A percentile compares a stretch with the other conserved stretches of the same genome.
Evolutionary conservation across 2,797 vertebrate species (phyloP).

Genomic region (Siniperca scherzeri): DNA sequence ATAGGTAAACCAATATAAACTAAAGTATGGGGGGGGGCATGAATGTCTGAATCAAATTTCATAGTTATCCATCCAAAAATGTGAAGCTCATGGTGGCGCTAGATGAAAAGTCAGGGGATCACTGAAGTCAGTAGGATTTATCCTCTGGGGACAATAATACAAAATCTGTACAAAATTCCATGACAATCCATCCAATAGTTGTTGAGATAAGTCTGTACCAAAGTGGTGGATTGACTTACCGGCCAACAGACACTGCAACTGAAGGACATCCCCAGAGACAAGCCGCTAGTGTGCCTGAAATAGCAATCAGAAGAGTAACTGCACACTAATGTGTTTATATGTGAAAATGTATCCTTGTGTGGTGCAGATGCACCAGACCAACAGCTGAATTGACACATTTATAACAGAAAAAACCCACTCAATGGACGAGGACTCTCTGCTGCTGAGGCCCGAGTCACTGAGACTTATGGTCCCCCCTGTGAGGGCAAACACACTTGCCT

Average conservation of each 20-base stretch:
- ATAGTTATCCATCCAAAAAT: background rate
- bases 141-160: background rate
- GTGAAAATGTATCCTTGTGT: constrained; percentile 16
- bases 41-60: background rate
- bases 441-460: constrained; percentile 36
- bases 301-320: constrained; percentile 10
- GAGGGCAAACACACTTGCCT: constrained; percentile 65
- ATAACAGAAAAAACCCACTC: constrained; percentile 35
- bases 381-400: constrained; percentile 58
- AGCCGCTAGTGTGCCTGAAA: background rate
- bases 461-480: constrained; percentile 43
- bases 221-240: background rate
- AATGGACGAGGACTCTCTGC: constrained; percentile 4
- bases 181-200: background rate
- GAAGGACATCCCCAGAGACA: background rate
- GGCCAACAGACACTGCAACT: background rate
- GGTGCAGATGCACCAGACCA: constrained; percentile 42
- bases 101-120: background rate
- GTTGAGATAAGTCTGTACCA: background rate
- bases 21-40: background rate
- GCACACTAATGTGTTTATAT: constrained; percentile 14
- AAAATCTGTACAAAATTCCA: background rate
- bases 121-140: background rate
- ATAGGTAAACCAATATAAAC: background rate
- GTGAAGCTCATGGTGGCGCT: background rate